These are phyloP conservation scores for Nannoperca obscura DNA, from an alignment of 2,797 vertebrate species.

Conservation along the genomic window DNA sequence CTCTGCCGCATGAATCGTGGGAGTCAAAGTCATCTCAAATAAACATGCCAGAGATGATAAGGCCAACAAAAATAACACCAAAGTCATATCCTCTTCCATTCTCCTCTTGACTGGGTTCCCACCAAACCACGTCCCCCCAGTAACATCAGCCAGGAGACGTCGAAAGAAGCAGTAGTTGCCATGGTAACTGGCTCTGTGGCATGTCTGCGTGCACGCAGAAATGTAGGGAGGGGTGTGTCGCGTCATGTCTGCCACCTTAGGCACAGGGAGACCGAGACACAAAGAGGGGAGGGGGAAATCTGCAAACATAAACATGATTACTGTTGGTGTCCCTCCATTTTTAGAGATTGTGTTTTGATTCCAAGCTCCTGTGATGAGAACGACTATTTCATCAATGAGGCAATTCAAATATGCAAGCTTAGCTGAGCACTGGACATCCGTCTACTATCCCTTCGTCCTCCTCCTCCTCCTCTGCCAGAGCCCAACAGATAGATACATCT, in stretches of 20 bases:
- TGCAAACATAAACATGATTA: conserved; percentile 14
- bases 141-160: conserved; percentile 40
- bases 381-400: conserved; percentile 49
- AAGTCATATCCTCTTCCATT: conserved; percentile 41
- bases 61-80: conserved; percentile 57
- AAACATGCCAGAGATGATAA: conserved; percentile 58
- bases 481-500: conserved; percentile 36
- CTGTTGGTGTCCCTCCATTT: conserved; percentile 28
- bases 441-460: conserved; percentile 13
- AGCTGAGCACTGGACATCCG: conserved; percentile 45
- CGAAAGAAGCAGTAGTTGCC: conserved; percentile 70
- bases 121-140: conserved; percentile 27
- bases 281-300: neutral
- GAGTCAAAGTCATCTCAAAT: conserved; percentile 50
- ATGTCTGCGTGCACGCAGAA: conserved; percentile 55
- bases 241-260: conserved; percentile 70
- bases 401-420: conserved; percentile 24
- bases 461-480: conserved; percentile 40
- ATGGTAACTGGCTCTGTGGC: conserved; percentile 71
- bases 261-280: conserved; percentile 12
- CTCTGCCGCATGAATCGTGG: conserved; percentile 30
- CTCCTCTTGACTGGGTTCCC: conserved; percentile 40
- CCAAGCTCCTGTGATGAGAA: conserved; percentile 1
- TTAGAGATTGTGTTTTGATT: conserved; percentile 20
- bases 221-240: conserved; percentile 40